These are phyloP conservation scores for Rhinophrynus dorsalis DNA, from an alignment of 2,797 vertebrate genomes.

Conservation along the genomic window DNA sequence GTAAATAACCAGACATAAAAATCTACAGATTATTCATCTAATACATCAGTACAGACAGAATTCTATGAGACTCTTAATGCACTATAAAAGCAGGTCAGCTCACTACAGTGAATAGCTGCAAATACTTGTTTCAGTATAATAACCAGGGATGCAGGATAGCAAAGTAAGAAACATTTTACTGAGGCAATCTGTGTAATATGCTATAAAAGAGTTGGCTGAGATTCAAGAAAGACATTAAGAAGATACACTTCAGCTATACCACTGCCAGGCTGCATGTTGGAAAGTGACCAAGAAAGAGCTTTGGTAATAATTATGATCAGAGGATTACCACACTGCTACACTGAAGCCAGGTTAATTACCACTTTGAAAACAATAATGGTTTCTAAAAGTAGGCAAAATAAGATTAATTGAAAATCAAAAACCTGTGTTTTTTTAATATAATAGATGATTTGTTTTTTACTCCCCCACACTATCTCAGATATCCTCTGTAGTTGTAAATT, in stretches of 20 bases:
- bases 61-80: background rate
- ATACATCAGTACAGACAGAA: slow-evolving; percentile 10
- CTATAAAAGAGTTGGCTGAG: slow-evolving; percentile 52
- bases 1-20: background rate
- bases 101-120: background rate
- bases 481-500: slow-evolving; percentile 55
- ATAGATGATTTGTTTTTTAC: slow-evolving; percentile 48
- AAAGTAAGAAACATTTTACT: slow-evolving; percentile 49
- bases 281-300: slow-evolving; percentile 33
- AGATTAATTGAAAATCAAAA: slow-evolving; percentile 29
- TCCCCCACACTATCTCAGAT: slow-evolving; percentile 22
- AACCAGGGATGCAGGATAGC: slow-evolving; percentile 30
- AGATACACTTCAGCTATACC: slow-evolving; percentile 42
- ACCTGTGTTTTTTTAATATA: slow-evolving; percentile 19
- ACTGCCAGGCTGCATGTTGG: slow-evolving; percentile 37
- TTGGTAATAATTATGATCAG: slow-evolving; percentile 36
- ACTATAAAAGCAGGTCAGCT: background rate
- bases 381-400: background rate
- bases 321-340: background rate
- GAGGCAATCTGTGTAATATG: slow-evolving; percentile 46
- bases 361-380: background rate
- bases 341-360: slow-evolving; percentile 20
- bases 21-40: background rate
- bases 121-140: background rate
- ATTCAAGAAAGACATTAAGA: slow-evolving; percentile 44